These are phyloP conservation scores for Montipora sp. DNA, from an alignment of 64 coral and sea anemone genomes.

Conservation along the genomic window DNA sequence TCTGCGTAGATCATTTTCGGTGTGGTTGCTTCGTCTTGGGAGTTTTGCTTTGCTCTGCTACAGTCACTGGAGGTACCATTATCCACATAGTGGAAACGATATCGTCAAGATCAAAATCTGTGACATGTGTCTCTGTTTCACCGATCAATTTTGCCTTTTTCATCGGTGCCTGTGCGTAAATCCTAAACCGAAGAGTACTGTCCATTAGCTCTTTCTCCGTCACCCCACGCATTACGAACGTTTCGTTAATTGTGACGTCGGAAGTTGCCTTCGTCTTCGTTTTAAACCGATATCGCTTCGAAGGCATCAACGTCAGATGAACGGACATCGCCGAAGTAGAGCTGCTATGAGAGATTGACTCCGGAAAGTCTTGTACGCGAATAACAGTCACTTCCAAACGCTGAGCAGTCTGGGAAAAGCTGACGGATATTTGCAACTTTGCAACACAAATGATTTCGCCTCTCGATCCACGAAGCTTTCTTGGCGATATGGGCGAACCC, in stretches of 20 bases:
- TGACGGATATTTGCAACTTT: slow-evolving; percentile 61
- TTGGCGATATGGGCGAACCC: not conserved
- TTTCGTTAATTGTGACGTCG: slow-evolving; percentile 55
- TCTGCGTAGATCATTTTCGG: not conserved
- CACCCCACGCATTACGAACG: slow-evolving; percentile 50
- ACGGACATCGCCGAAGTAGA: slow-evolving; percentile 45
- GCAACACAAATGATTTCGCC: slow-evolving; percentile 16
- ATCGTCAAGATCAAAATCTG: slow-evolving; percentile 70
- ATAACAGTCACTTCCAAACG: slow-evolving; percentile 58
- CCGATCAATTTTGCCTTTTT: slow-evolving; percentile 58
- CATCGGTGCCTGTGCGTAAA: slow-evolving; percentile 54
- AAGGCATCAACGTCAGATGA: slow-evolving; percentile 51
- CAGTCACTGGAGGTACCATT: slow-evolving; percentile 16
- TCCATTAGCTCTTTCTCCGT: slow-evolving; percentile 43
- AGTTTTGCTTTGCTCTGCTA: slow-evolving; percentile 20
- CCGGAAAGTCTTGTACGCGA: slow-evolving; percentile 45
- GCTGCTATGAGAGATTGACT: slow-evolving; percentile 6
- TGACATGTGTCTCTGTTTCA: slow-evolving; percentile 46
- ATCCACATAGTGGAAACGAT: slow-evolving; percentile 53
- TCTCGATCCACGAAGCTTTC: not conserved
- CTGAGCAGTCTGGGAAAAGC: slow-evolving; percentile 52
- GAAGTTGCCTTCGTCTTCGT: slow-evolving; percentile 67
- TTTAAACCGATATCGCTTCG: slow-evolving; percentile 67
- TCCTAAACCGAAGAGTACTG: slow-evolving; percentile 47
- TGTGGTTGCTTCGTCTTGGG: slow-evolving; percentile 13